A percentile compares a stretch with the other conserved stretches of the same genome.
phyloP scores from a whole-genome alignment of 1,140 invertebrate species.

The Venturia canescens region DNA sequence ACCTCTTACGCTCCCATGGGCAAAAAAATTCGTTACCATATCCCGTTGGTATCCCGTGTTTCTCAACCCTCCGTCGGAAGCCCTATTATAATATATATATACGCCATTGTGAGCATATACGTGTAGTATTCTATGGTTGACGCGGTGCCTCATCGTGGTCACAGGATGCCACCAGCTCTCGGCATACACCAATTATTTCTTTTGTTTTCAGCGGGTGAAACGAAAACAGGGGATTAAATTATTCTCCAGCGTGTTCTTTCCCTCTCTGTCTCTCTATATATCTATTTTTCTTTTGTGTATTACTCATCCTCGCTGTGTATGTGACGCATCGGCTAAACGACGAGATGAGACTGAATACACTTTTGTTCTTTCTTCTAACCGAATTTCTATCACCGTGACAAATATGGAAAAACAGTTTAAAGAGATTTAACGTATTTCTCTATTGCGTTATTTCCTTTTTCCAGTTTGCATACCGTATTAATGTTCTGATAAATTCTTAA shows the following conservation, averaged over 20 bases:
- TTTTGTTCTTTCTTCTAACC: background rate
- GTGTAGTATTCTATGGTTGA: background rate
- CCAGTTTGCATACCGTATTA: too few species aligned
- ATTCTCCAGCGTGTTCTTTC: conserved; percentile 15
- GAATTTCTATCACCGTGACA: conserved; percentile 15
- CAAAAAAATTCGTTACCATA: conserved; percentile 69
- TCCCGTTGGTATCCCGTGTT: conserved; percentile 36
- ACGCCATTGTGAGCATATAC: background rate
- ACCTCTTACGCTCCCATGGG: conserved; percentile 48
- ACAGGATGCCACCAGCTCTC: conserved; percentile 32
- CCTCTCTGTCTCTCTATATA: background rate
- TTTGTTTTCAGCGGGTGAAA: conserved; percentile 32
- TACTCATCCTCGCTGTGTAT: background rate
- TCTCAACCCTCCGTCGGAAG: background rate
- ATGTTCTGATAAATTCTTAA: background rate
- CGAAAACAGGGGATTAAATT: conserved; percentile 38
- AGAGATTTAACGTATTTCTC: too few species aligned
- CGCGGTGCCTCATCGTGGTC: background rate
- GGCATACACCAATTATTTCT: conserved; percentile 37
- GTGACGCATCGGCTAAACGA: background rate
- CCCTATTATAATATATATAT: conserved; percentile 5
- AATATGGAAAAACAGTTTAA: background rate
- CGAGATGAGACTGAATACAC: background rate
- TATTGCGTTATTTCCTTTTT: too few species aligned
- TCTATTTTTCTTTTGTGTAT: background rate